Evolutionary conservation across 1,140 invertebrate genomes (phyloP), one percentile per base, ranked within the genome.

Genomic region (Trichonephila inaurata): DNA sequence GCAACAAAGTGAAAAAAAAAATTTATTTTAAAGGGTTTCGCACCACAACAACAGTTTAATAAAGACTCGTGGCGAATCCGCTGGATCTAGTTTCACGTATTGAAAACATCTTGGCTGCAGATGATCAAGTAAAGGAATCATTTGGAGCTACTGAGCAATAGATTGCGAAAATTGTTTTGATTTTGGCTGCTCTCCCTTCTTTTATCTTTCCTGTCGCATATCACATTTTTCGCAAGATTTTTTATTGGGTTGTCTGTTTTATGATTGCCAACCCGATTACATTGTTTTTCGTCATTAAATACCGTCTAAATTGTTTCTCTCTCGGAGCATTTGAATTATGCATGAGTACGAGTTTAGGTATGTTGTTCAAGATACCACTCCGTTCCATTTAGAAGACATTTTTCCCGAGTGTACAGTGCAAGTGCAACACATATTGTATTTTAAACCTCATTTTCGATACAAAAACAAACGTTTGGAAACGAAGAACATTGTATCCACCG

Each of bases 311-410:
- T 91, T 2, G 4, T 91, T 10, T 21, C 3, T 21, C 8, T 83
- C 0, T 44, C 61, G 5, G 44, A 91, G 1, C 81, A 89, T 12
- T 16, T 51, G 44, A 51, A 51, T 51, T 33, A 62, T 91, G 60
- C 24, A 83, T 28, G 90, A 91, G 64, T 91, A 91, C 21, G 90
- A 91, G 14, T 91, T 91, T 51, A 16, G 90, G n/a, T n/a, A 62
- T 12, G 77, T 91, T 8, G 77, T 82, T 3, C 19, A 62, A 33
- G 3, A 51, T 24, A 5, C 33, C 2, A 6, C 5, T 5, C 40
- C 77, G 5, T 64, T 83, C 18, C 0, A 66, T n/a, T 72, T 91
- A 2, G 1, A 89, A 44, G 62, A 72, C 10, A n/a, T 89, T 12
- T 21, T 12, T 1, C 10, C 2, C 51, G 40, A 40, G 21, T 16